Base-by-base conservation (phyloP, 2,797 vertebrate genomes). In the Lagorchestes hirsutus region DNA sequence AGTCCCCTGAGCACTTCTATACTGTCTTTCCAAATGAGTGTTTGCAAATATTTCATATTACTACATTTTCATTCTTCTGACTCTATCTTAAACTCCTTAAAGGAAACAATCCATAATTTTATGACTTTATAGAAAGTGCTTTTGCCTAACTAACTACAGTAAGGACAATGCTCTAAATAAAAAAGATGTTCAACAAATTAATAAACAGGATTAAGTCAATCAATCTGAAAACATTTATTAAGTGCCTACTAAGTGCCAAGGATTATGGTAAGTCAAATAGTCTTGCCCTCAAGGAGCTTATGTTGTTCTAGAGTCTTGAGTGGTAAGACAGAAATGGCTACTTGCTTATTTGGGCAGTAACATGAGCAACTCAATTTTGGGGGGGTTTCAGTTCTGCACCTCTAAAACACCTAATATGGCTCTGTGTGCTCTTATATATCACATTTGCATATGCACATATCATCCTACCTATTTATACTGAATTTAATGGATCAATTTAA, bases 401-500 rank as follows among this genome's bases (percentile, higher is more conserved):
- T 82, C 18, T 82, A 46, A 40, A 46, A 46, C 40, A 82, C 8
- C n/a, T 9, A 46, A 82, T 46, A 74, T 62, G 34, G 27, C 34
- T 46, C 40, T 11, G 40, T 4, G 74, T 24, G 8, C 46, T 40
- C 34, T 82, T 46, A 82, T 11, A 46, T 27, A 27, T 46, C 22
- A 82, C 9, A 74, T 82, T 82, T 82, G n/a, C 22, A 82, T 82
- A 27, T 24, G 8, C 3, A 46, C 22, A 27, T 82, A 46, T 82
- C 10, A 46, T 82, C 9, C 22, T 46, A 82, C 12, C 46, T 62
- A 22, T 12, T 50, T 12, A 28, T 62, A 87, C 93, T 92, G 96
- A 6, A 40, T 94, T 57, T 50, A 91, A 56, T 94, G 46, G 92
- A 92, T 74, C 82, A 40, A 59, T 55, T 90, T 50, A 34, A 96